A percentile compares a stretch with the other conserved stretches of the same genome.
Conservation (phyloP, 2,797 vertebrate species). For the Psittacula derbiana region DNA sequence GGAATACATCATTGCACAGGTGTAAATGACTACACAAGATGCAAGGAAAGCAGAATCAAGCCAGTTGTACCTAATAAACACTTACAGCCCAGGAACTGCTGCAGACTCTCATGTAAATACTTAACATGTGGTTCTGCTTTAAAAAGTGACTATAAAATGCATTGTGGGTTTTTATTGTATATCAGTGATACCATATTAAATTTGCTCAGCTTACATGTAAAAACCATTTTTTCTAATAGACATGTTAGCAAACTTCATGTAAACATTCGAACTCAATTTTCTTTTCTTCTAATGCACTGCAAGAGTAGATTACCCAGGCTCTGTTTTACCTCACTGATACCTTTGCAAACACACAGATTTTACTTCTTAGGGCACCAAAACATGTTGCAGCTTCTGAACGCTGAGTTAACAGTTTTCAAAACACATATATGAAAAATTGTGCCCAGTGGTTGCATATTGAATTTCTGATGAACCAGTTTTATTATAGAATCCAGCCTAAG, state of each 20-base stretch:
- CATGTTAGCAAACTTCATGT: background rate
- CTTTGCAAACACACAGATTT: background rate
- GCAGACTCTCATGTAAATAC: conserved; percentile 15
- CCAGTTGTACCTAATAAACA: conserved; percentile 33
- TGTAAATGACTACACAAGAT: conserved; percentile 50
- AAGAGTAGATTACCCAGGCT: background rate
- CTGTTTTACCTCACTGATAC: background rate
- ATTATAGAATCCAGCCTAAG: background rate
- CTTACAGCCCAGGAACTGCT: conserved; percentile 35
- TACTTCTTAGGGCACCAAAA: background rate
- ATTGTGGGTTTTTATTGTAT: background rate
- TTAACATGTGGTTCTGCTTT: conserved; percentile 28
- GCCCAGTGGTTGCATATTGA: fast-evolving
- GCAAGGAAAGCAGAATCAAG: conserved; percentile 31
- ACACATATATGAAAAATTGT: background rate
- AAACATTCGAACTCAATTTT: background rate
- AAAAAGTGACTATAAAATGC: conserved; percentile 33
- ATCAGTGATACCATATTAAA: background rate
- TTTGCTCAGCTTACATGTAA: background rate
- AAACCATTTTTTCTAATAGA: background rate
- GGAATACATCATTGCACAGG: conserved; percentile 33
- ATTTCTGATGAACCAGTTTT: background rate
- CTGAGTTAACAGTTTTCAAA: background rate
- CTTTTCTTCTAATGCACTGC: background rate
- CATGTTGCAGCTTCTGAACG: background rate